Evolutionary conservation across 2,797 vertebrate species (phyloP), one percentile per base, ranked within the genome.

Genomic region (Argya squamiceps): DNA sequence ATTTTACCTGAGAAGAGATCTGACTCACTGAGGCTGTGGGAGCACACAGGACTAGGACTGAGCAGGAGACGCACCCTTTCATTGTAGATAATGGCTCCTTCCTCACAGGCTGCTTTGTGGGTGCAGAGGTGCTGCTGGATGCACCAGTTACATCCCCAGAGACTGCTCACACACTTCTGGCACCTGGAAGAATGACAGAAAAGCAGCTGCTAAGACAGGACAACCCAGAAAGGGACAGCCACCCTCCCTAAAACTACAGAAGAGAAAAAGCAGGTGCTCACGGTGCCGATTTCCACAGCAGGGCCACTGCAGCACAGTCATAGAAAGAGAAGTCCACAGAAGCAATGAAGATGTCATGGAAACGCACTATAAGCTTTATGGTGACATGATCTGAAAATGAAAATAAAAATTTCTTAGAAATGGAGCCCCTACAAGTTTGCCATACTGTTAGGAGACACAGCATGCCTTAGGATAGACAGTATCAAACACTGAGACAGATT

Each of bases 121-220:
- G 99, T 99, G 67, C 99, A 99, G 23, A 97, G 92, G 89, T 99
- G 99, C 95, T 99, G 98, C 95, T 99, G 99, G 89, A 99, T 98
- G 14, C 99, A 99, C 99, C 99, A 99, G 97, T 99, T 99, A 94
- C 99, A 99, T 34, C 99, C 98, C 99, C 99, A 99, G 50, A 92
- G 98, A 95, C 99, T 99, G 96, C 98, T 98, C 93, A 99, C 99
- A 26, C 99, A 99, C 74, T 99, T 99, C 69, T 98, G 99, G 92
- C 99, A 99, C 79, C 99, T 99, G 95, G 46, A 95, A 77, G 27
- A 80, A 92, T 1, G 59, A 90, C 20, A 36, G 68, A 93, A 77
- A 92, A 52, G 87, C 62, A 93, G 55, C 34, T 79, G 41, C 55
- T 91, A 37, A 86, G 76, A 55, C 3, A 41, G 52, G 52, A 64